Evolutionary conservation across 2,888 invertebrate species (phyloP), one percentile per base, ranked within the genome.

Genomic region (Autographa pulchrina): DNA sequence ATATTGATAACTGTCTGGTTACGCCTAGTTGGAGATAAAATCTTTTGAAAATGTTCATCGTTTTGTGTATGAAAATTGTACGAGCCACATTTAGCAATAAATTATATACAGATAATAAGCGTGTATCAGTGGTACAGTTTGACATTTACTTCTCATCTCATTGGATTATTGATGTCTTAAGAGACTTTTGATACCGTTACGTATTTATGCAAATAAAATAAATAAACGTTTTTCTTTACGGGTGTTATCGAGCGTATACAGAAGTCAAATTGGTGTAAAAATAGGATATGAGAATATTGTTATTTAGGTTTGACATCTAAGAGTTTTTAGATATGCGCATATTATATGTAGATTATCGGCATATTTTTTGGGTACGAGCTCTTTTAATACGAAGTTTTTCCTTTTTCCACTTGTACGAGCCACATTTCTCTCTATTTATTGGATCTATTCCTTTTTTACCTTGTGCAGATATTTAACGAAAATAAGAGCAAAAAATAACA

Each of bases 281-380:
- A n/a, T 48, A n/a, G 48, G 48, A 48, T 48, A 48, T 48, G n/a
- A 48, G 48, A 48, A 48, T 48, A n/a, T 48, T 48, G 48, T 48
- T 48, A 48, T 48, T n/a, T 48, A 48, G 48, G 48, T 48, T 48
- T 48, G 48, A 48, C 48, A 48, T 48, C 48, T 48, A 48, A 48
- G 48, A 48, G 48, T 48, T 48, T 48, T 48, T 48, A 48, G 48
- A 48, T 48, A 48, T 48, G 48, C 48, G 48, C 48, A 48, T 48
- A 48, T 48, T 48, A 16, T 48, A 48, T n/a, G 48, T 48, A n/a
- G 48, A 48, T 48, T 48, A 48, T 48, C 48, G 48, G n/a, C 48
- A 48, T n/a, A 48, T 48, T 48, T n/a, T 48, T 48, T n/a, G 16
- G 48, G 48, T 48, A 48, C 48, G 48, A 48, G n/a, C 48, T n/a